Evolutionary conservation across 2,113 vertebrate genomes (phyloP), one percentile per base, ranked within the genome.

Genomic region (Pungitius pungitius): DNA sequence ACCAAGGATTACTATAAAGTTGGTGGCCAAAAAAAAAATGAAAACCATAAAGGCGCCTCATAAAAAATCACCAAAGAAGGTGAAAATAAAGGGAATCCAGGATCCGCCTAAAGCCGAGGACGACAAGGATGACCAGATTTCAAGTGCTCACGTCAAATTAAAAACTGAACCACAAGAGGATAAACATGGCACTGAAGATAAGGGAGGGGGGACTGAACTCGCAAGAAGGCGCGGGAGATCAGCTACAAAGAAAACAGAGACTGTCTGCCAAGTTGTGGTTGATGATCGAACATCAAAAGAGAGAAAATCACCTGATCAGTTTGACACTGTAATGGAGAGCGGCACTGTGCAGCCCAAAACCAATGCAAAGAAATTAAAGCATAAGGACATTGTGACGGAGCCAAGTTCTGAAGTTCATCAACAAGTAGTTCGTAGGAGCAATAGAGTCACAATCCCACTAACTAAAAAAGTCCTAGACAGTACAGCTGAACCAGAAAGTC

Each of bases 141-240:
- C 93, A 84, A 92, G 90, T 75, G 92, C 92, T 77, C 88, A 94
- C 54, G 94, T 95, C 77, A 95, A 94, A 90, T 94, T 95, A 94
- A 95, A 95, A 93, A 86, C 86, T 15, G 90, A 88, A 26, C 72
- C 67, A 27, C 82, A 51, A 26, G 78, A 87, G 61, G 89, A 91
- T 56, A 54, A 81, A 61, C 77, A 62, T 45, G 72, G 33, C 66
- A 63, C 62, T 22, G 85, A 87, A 47, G 85, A 83, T 63, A 88
- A 88, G 27, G 82, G 72, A 52, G 89, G 81, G 9, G 79, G 77
- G 39, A 65, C 62, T 18, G 13, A 67, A 82, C 77, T 81, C 80
- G 63, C 76, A 17, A 92, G 91, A 76, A 85, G 93, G 39, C 91
- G 93, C 49, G 93, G 93, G 22, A 87, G 93, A 78, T 92, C 92